Percentiles rank a stretch among this genome's conserved stretches.
Conservation (phyloP, 2,113 vertebrate species). For the Ictidomys tridecemlineatus region DNA sequence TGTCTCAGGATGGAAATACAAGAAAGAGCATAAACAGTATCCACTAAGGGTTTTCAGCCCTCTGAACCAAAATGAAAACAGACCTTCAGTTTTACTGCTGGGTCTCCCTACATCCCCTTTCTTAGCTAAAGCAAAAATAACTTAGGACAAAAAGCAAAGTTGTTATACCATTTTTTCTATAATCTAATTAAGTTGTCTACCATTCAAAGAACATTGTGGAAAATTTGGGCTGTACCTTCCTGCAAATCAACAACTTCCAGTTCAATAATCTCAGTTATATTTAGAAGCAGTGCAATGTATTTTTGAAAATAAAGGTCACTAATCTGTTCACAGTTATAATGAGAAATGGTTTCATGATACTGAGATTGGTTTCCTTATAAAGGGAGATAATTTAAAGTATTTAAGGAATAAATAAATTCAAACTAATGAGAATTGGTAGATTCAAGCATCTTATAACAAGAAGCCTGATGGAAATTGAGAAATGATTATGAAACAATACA, state of each 20-base stretch:
- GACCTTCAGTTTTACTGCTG: neutral
- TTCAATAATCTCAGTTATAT: conserved; percentile 46
- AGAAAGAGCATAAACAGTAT: neutral
- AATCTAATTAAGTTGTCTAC: conserved; percentile 3
- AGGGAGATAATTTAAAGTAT: neutral
- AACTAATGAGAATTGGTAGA: conserved; percentile 59
- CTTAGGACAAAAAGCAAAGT: conserved; percentile 22
- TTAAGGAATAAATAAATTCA: conserved; percentile 53
- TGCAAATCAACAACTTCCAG: conserved; percentile 43
- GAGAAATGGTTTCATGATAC: conserved; percentile 49
- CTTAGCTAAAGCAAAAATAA: conserved; percentile 19
- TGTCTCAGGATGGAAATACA: neutral
- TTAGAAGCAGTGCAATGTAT: conserved; percentile 32
- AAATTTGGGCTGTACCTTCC: conserved; percentile 16
- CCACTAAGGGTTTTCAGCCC: neutral
- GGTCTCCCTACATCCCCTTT: neutral
- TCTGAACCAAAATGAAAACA: neutral
- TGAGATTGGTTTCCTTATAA: conserved; percentile 21
- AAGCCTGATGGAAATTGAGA: neutral
- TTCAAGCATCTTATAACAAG: neutral
- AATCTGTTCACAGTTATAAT: conserved; percentile 43
- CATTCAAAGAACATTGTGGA: conserved; percentile 47
- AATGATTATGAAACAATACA: conserved; percentile 26
- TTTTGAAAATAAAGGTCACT: conserved; percentile 66
- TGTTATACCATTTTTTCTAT: neutral